Conservation (phyloP, 2,113 vertebrate genomes). For the Misgurnus mizolepis region DNA sequence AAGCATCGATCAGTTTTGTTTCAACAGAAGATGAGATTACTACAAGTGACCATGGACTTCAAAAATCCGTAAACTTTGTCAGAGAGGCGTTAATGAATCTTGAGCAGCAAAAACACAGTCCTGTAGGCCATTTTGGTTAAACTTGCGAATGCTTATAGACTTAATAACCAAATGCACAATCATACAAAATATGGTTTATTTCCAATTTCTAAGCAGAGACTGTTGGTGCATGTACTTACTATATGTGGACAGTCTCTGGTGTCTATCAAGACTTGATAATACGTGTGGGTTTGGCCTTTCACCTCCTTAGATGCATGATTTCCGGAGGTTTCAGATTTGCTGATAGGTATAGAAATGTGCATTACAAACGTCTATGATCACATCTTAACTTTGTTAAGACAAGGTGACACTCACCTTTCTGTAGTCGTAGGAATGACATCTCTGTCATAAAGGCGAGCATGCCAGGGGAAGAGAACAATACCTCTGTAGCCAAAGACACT, state of each 20-base stretch:
- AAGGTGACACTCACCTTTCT: constrained; percentile 76
- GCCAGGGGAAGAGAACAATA: constrained; percentile 87
- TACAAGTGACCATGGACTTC: no score
- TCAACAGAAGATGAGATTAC: no score
- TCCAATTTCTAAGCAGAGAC: background rate
- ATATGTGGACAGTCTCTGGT: constrained; percentile 88
- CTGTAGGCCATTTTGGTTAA: no score
- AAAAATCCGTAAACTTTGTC: no score
- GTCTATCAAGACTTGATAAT: constrained; percentile 89
- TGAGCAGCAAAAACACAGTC: no score
- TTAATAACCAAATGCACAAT: no score
- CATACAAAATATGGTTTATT: no score
- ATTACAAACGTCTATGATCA: background rate
- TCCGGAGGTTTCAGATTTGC: constrained; percentile 70
- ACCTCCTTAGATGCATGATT: constrained; percentile 86
- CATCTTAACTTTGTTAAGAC: no score
- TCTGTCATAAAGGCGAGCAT: constrained; percentile 85
- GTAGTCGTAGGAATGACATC: constrained; percentile 78
- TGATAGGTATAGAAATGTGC: background rate
- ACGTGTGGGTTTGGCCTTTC: constrained; percentile 88
- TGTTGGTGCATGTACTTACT: constrained; percentile 73
- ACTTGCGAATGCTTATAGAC: no score
- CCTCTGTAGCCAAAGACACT: constrained; percentile 90
- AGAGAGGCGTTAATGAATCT: no score
- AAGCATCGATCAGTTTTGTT: no score